Percentiles rank a stretch among this genome's conserved stretches.
Evolutionary conservation across 2,888 invertebrate species (phyloP).

Genomic region (Mimumesa dahlbomi): DNA sequence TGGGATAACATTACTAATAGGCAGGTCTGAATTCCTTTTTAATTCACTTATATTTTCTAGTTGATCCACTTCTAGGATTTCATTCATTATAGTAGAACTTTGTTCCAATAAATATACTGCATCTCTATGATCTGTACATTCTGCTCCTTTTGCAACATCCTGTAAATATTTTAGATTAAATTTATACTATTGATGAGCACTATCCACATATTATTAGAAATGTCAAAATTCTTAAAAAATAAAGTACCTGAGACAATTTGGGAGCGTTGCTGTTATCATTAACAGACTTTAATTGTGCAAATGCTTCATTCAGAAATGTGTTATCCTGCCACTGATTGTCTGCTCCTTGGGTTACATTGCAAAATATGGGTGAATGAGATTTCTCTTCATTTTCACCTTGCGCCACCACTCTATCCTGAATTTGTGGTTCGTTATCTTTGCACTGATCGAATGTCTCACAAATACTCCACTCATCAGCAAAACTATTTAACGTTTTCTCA

Average conservation of each 20-base stretch:
- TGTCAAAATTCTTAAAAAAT: conserved; percentile 7
- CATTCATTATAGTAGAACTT: no score
- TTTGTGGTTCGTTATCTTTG: no score
- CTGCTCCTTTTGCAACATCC: neutral
- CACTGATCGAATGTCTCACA: conserved; percentile 11
- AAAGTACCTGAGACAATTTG: conserved; percentile 7
- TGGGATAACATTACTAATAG: conserved; percentile 1
- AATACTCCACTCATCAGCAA: conserved; percentile 16
- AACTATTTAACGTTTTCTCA: no score
- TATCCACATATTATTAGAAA: no score
- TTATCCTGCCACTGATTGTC: conserved; percentile 48
- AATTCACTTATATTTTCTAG: conserved; percentile 1
- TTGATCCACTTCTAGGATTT: no score
- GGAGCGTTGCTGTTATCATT: neutral
- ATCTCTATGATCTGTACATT: no score
- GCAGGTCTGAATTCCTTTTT: conserved; percentile 18
- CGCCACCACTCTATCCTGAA: neutral
- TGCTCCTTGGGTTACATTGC: neutral
- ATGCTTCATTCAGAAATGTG: conserved; percentile 43
- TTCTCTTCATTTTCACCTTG: neutral
- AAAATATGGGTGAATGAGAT: neutral
- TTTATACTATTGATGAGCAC: neutral
- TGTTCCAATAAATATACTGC: no score
- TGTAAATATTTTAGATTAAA: neutral
- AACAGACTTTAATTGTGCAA: conserved; percentile 34